Conservation (phyloP, 2,888 invertebrate species). For the Zaprionus lineosus region DNA sequence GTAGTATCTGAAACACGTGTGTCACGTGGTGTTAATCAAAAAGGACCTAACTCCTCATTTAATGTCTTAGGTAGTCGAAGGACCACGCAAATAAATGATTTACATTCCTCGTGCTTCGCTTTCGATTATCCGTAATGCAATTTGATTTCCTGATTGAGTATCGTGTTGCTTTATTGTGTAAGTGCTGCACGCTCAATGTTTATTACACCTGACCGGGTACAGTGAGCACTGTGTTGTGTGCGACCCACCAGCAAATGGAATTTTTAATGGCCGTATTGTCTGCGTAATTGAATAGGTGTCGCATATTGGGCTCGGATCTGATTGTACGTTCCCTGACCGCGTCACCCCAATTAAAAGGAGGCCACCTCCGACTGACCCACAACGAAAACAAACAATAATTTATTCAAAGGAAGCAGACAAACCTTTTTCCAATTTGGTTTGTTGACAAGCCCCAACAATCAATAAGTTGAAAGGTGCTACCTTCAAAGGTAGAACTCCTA, state of each 20-base stretch:
- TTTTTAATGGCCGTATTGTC: slow-evolving; percentile 52
- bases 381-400: slow-evolving; percentile 38
- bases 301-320: too few relatives aligned
- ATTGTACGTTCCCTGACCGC: too few relatives aligned
- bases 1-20: too few relatives aligned
- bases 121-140: slow-evolving; percentile 18
- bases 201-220: slow-evolving; percentile 26
- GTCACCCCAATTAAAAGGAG: too few relatives aligned
- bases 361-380: too few relatives aligned
- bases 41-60: too few relatives aligned
- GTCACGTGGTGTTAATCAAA: too few relatives aligned
- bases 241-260: slow-evolving; percentile 37
- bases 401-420: slow-evolving; percentile 38
- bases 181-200: slow-evolving; percentile 12
- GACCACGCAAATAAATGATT: slow-evolving; percentile 36
- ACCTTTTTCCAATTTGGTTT: too few relatives aligned
- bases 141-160: slow-evolving; percentile 33
- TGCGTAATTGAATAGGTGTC: slow-evolving; percentile 53
- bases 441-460: too few relatives aligned
- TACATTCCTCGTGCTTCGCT: slow-evolving; percentile 29
- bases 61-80: slow-evolving; percentile 25
- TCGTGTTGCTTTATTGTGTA: slow-evolving; percentile 7
- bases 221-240: background rate
- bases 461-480: slow-evolving; percentile 54
- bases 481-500: too few relatives aligned